Conservation (phyloP, 1,140 invertebrate species). For the Phortica variegata region DNA sequence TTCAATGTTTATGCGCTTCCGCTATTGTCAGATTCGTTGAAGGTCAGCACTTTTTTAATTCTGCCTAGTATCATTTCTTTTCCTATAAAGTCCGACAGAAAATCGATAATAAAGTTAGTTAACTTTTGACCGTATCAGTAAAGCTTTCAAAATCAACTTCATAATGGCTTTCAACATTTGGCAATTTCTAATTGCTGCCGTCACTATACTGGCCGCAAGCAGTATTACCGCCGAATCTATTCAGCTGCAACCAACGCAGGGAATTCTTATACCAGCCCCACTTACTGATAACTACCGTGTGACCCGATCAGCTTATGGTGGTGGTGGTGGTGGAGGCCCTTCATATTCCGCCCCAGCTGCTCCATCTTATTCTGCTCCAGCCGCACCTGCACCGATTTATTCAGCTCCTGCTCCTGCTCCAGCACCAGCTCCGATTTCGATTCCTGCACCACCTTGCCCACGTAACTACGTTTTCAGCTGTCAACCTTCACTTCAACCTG, state of each 20-base stretch:
- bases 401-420: slow-evolving; percentile 16
- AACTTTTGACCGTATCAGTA: slow-evolving; percentile 29
- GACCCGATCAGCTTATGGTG: slow-evolving; percentile 34
- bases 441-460: slow-evolving; percentile 43
- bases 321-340: slow-evolving; percentile 27
- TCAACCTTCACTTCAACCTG: slow-evolving; percentile 45
- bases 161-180: slow-evolving; percentile 34
- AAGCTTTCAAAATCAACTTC: background rate
- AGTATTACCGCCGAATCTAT: slow-evolving; percentile 36
- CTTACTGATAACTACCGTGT: slow-evolving; percentile 42
- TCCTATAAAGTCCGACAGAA: slow-evolving; percentile 32
- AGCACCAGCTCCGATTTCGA: slow-evolving; percentile 7
- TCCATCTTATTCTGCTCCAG: slow-evolving; percentile 12
- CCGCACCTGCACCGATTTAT: slow-evolving; percentile 10
- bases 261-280: slow-evolving; percentile 41
- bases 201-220: slow-evolving; percentile 16
- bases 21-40: slow-evolving; percentile 6
- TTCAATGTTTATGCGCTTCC: slow-evolving; percentile 33
- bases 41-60: slow-evolving; percentile 14
- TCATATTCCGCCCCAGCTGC: slow-evolving; percentile 16
- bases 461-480: slow-evolving; percentile 54
- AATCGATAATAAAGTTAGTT: background rate
- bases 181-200: slow-evolving; percentile 22
- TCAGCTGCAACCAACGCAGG: slow-evolving; percentile 43
- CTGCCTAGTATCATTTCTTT: slow-evolving; percentile 24